Percentiles rank a stretch among this genome's conserved stretches.
phyloP scores from a whole-genome alignment of 2,888 invertebrate genomes.

The Eurytoma californica region DNA sequence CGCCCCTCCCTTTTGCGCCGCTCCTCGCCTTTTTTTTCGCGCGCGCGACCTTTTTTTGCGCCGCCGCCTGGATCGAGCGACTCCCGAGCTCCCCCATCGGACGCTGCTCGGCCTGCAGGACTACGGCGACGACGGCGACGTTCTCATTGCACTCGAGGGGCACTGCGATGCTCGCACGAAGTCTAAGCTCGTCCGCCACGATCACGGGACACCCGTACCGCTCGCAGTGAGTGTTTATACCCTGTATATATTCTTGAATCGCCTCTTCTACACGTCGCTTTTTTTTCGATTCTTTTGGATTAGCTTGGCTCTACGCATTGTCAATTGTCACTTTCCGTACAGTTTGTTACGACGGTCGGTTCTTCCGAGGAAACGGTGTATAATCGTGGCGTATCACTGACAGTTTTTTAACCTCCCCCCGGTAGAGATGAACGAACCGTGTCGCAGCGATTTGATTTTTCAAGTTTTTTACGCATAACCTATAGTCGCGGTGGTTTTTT shows the following conservation, averaged over 20 bases:
- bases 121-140: background rate
- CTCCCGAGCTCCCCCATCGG: background rate
- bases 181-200: background rate
- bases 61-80: background rate
- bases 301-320: too few species aligned
- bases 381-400: too few species aligned
- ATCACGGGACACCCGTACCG: slow-evolving; percentile 15
- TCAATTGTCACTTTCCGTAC: too few species aligned
- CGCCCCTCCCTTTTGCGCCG: background rate
- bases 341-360: too few species aligned
- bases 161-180: slow-evolving; percentile 10
- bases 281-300: too few species aligned
- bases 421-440: slow-evolving; percentile 16
- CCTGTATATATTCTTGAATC: too few species aligned
- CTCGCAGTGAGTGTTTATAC: slow-evolving; percentile 37
- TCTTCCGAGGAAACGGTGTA: too few species aligned
- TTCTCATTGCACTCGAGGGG: background rate
- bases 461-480: background rate
- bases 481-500: background rate
- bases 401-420: too few species aligned
- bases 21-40: background rate
- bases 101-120: background rate
- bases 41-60: background rate
- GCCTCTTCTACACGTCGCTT: too few species aligned
- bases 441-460: slow-evolving; percentile 5